Evolutionary conservation across 2,797 vertebrate species (phyloP).

Genomic region (Acipenser ruthenus): DNA sequence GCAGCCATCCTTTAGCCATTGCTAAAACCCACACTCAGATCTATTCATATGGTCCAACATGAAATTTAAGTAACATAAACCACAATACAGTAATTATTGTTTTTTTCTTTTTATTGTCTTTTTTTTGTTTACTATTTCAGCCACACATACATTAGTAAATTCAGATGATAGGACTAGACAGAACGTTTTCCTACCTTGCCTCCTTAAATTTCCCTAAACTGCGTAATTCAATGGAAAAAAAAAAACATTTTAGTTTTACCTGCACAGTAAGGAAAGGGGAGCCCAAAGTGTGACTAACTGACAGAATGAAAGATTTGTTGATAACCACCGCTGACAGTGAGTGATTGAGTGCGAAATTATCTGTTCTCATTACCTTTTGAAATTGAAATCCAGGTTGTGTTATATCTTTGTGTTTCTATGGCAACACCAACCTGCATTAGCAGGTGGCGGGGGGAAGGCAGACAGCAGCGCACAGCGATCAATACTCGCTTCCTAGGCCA

Average conservation of each 20-base stretch:
- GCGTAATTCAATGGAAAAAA: background rate
- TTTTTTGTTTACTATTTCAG: conserved; percentile 9
- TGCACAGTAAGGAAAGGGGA: conserved; percentile 37
- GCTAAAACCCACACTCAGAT: no score
- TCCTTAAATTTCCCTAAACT: background rate
- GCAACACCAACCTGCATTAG: conserved; percentile 40
- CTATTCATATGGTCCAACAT: no score
- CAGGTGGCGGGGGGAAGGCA: conserved; percentile 21
- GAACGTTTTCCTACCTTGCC: background rate
- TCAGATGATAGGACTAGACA: background rate
- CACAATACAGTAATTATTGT: conserved; percentile 24
- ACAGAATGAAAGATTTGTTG: conserved; percentile 65
- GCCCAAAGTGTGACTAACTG: conserved; percentile 47
- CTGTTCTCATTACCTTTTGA: conserved; percentile 60
- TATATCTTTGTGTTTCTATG: conserved; percentile 58
- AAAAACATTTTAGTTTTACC: conserved; percentile 27
- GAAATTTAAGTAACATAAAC: background rate
- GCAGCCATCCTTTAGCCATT: no score
- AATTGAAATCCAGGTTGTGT: conserved; percentile 64
- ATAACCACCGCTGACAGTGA: conserved; percentile 61
- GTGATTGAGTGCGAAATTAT: conserved; percentile 58
- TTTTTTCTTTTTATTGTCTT: conserved; percentile 29
- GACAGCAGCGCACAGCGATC: conserved; percentile 27
- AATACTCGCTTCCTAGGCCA: conserved; percentile 27
- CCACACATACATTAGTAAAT: background rate